phyloP scores from a whole-genome alignment of 2,113 vertebrate species.

The Guaruba guarouba region DNA sequence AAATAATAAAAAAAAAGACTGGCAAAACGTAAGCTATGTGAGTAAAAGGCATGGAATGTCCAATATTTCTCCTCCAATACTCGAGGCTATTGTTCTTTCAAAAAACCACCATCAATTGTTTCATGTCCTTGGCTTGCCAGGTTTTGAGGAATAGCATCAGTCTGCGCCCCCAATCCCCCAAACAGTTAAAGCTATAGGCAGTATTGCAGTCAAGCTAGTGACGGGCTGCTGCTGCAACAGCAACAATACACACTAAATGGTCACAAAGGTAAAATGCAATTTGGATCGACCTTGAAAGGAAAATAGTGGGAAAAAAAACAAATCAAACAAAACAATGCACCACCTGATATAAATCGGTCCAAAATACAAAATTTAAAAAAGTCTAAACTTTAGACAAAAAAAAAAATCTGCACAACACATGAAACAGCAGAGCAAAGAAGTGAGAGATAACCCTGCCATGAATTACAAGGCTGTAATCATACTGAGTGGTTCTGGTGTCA shows the following conservation, averaged over 20 bases:
- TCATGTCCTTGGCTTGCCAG: constrained; percentile 67
- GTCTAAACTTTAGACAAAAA: background rate
- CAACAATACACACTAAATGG: constrained; percentile 76
- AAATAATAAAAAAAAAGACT: background rate
- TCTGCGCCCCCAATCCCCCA: constrained; percentile 34
- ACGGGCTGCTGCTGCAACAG: constrained; percentile 57
- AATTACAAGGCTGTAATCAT: constrained; percentile 52
- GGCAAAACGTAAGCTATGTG: constrained; percentile 60
- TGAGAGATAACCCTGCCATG: constrained; percentile 4
- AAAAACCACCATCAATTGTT: constrained; percentile 62
- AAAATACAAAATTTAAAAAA: constrained; percentile 16
- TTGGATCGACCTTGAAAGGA: constrained; percentile 84
- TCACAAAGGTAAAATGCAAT: constrained; percentile 83
- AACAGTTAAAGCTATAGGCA: constrained; percentile 74
- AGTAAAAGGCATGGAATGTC: constrained; percentile 73
- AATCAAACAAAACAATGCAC: background rate
- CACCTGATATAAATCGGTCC: background rate
- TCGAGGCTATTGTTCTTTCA: constrained; percentile 69
- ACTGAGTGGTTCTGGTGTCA: constrained; percentile 48
- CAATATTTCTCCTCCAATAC: constrained; percentile 62
- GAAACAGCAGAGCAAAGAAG: constrained; percentile 22
- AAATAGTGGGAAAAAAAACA: background rate
- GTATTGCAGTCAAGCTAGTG: constrained; percentile 50
- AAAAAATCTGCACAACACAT: background rate
- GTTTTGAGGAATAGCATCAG: constrained; percentile 64